Evolutionary conservation across 2,888 invertebrate species (phyloP).

Genomic region (Andricus curvator): DNA sequence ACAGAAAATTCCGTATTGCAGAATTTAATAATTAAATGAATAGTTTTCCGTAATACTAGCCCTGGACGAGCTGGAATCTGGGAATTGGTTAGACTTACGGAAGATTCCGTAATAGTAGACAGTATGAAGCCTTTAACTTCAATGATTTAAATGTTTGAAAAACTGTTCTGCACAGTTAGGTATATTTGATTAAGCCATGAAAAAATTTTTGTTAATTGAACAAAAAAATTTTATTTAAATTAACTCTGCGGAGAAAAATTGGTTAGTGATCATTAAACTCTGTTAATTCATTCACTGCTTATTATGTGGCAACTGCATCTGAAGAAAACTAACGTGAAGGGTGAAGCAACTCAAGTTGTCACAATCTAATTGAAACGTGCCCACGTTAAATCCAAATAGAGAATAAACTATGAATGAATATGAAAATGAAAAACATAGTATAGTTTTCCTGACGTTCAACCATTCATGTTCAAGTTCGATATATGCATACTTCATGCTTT

Average conservation of each 20-base stretch:
- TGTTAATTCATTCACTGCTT: constrained; percentile 1
- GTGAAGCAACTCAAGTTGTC: not conserved
- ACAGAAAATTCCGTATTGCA: too few species aligned
- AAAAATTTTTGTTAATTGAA: too few species aligned
- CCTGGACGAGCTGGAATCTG: too few species aligned
- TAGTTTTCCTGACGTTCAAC: not conserved
- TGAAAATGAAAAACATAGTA: not conserved
- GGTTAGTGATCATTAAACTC: not conserved
- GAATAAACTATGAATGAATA: not conserved
- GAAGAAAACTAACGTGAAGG: not conserved
- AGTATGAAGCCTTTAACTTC: too few species aligned
- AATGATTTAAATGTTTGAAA: too few species aligned
- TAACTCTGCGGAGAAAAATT: not conserved
- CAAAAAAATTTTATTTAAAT: too few species aligned
- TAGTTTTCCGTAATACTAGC: too few species aligned
- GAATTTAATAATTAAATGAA: too few species aligned
- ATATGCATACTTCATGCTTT: not conserved
- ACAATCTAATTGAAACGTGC: constrained; percentile 8
- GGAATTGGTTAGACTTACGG: too few species aligned
- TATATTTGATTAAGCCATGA: too few species aligned
- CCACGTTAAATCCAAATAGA: not conserved
- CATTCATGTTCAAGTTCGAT: not conserved
- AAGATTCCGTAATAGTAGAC: too few species aligned
- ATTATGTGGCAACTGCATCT: not conserved
- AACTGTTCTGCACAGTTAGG: too few species aligned